Percentiles rank a stretch among this genome's conserved stretches.
Conservation (phyloP, 2,797 vertebrate genomes). For the Pachyuromys duprasi region DNA sequence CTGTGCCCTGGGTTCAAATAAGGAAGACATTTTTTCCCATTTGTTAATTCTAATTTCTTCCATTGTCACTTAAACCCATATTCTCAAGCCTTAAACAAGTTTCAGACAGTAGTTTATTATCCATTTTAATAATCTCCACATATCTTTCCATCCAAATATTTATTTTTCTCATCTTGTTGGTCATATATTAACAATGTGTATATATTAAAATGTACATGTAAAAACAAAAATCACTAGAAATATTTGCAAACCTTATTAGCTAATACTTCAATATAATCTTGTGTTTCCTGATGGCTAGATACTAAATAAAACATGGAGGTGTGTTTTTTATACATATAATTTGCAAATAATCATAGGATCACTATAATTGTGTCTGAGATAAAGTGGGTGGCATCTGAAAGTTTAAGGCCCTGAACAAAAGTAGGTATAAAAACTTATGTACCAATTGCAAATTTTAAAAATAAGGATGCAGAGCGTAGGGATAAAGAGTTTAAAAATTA, state of each 20-base stretch:
- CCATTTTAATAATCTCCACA: background rate
- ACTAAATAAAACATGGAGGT: background rate
- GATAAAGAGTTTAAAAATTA: background rate
- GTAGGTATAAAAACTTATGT: background rate
- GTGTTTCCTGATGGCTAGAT: background rate
- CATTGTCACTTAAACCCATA: background rate
- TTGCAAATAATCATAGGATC: background rate
- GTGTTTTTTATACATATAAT: background rate
- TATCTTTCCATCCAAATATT: conserved; percentile 12
- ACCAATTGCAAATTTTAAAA: conserved; percentile 29
- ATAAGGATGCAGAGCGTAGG: background rate
- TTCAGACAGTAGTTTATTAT: background rate
- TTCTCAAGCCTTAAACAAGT: conserved; percentile 22
- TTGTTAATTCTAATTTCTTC: conserved; percentile 46
- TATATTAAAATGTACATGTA: background rate
- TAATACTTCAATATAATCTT: background rate
- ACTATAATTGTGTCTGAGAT: background rate
- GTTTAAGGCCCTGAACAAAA: conserved; percentile 24
- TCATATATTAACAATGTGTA: background rate
- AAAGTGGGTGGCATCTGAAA: conserved; percentile 15
- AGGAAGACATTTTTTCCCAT: conserved; percentile 19
- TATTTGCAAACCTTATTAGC: background rate
- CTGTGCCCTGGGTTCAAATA: conserved; percentile 25
- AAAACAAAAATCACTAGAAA: conserved; percentile 39
- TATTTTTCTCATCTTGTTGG: conserved; percentile 29